These are phyloP conservation scores for Apamea monoglypha DNA, from an alignment of 2,888 invertebrate species.

Conservation along the genomic window DNA sequence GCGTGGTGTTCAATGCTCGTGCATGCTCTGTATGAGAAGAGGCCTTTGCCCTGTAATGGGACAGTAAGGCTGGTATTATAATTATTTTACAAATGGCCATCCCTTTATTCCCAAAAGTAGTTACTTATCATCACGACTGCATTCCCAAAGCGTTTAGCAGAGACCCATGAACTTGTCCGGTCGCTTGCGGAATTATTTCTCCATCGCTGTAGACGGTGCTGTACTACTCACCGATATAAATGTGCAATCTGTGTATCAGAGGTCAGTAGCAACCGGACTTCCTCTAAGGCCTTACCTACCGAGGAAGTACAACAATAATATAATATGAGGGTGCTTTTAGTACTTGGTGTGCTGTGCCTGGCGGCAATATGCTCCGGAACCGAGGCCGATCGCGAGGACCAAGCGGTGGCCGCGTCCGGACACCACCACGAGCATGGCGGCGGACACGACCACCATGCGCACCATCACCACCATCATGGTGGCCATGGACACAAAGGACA, in stretches of 20 bases:
- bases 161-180: neutral
- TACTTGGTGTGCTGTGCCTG: conserved; percentile 81
- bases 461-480: conserved; percentile 93
- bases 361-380: conserved; percentile 80
- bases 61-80: neutral
- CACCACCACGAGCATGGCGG: conserved; percentile 91
- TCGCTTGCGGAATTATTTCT: conserved; percentile 86
- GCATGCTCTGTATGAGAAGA: neutral
- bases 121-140: too few relatives aligned
- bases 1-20: neutral
- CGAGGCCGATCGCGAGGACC: conserved; percentile 77
- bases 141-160: neutral
- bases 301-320: conserved; percentile 57
- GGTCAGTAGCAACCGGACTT: conserved; percentile 69
- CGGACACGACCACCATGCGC: conserved; percentile 92
- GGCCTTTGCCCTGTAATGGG: neutral
- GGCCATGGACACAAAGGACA: conserved; percentile 94
- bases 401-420: conserved; percentile 88
- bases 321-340: conserved; percentile 82
- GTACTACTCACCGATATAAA: conserved; percentile 84
- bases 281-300: conserved; percentile 61
- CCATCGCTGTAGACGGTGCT: conserved; percentile 76
- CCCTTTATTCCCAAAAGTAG: neutral
- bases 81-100: neutral
- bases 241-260: conserved; percentile 73